Base-by-base conservation (phyloP, 1,140 invertebrate species). In the Achroia grisella region DNA sequence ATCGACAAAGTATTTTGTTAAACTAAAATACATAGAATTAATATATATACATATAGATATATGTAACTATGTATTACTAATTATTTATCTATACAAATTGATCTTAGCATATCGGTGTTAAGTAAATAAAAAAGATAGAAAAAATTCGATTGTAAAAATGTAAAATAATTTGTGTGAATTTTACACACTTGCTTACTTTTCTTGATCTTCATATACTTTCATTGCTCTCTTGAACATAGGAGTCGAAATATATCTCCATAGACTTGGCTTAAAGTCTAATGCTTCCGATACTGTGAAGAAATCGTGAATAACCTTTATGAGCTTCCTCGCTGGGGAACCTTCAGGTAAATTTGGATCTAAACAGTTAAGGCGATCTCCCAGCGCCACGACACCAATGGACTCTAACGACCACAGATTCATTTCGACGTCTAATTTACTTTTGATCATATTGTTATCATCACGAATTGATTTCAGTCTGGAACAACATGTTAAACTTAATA, bases 321-420 rank as follows among this genome's bases (percentile, higher is more conserved):
- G 89, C 49, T 80, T 67, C 42, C 83, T 82, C 1, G 87, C 86
- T 29, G 89, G 88, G 8, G 87, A 88, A 30, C 89, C 86, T 28
- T 78, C 57, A 0, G 85, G 55, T 2, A 90, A 66, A 32, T 88
- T 80, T 0, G 60, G 46, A 42, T 87, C 55, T 39, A 91, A 65
- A 59, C 91, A 91, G 11, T 89, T 90, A 8, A 94, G 71, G 10
- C 91, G 82, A 10, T 86, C 86, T 30, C 93, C 91, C 30, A 94
- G 74, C 1, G 91, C 91, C 1, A 95, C 88, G 4, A 89, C 68
- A 0, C 86, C 89, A 4, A 93, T 90, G 0, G 90, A 91, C 65
- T 94, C 93, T 10, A 93, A 62, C 1, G 91, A 82, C 89, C 91
- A 91, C 61, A 90, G 88, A 60, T 89, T 90, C 40, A 93, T 78